Percentiles rank a stretch among this genome's conserved stretches.
Conservation (phyloP, 2,113 vertebrate genomes). For the Gymnarchus niloticus region DNA sequence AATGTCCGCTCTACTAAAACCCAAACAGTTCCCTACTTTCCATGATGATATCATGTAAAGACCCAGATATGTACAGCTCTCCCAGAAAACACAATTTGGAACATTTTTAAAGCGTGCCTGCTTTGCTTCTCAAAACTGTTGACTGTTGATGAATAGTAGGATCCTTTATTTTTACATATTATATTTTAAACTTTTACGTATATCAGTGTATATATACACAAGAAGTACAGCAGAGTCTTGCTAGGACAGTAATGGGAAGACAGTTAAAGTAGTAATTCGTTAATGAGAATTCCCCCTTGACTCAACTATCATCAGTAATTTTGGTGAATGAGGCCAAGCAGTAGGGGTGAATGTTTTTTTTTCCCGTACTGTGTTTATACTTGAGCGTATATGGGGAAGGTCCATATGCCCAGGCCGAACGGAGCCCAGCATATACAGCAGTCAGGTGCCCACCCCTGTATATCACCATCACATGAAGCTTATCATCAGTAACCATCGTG, state of each 20-base stretch:
- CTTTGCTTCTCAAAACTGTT: too few species aligned
- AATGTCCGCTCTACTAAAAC: background rate
- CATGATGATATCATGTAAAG: conserved; percentile 1
- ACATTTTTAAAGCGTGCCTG: background rate
- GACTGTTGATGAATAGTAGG: background rate
- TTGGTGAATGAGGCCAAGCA: background rate
- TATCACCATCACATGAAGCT: background rate
- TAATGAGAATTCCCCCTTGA: background rate
- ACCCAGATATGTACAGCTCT: background rate
- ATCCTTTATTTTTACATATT: background rate
- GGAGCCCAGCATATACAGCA: background rate
- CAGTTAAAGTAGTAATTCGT: background rate
- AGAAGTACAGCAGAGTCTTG: background rate
- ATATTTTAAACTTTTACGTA: background rate
- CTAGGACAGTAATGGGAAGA: background rate
- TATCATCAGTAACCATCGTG: background rate
- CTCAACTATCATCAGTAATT: too few species aligned
- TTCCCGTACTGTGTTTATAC: background rate
- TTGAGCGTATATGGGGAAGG: background rate
- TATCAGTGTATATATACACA: background rate
- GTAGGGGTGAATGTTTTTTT: background rate
- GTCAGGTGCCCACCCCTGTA: background rate
- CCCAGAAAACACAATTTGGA: background rate
- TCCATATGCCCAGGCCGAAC: background rate
- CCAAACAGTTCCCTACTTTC: background rate